These are phyloP conservation scores for Benitochromis conjunctus DNA, from an alignment of 2,113 vertebrate species.

Conservation along the genomic window DNA sequence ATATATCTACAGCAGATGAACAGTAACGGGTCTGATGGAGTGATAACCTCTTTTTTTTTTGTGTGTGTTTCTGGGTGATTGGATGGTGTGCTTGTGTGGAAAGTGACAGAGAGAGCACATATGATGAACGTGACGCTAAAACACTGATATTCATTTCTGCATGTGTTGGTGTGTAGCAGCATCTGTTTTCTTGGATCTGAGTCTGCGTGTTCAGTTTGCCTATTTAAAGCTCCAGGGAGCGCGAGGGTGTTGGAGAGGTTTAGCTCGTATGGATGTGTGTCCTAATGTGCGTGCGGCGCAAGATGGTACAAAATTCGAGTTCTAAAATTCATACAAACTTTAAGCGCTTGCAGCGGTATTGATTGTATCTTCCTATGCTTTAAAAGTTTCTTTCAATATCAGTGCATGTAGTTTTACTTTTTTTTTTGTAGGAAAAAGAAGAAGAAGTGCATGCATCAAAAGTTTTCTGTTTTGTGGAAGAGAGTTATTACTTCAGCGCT, in stretches of 20 bases:
- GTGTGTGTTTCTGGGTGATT: background rate
- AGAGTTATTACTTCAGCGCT: background rate
- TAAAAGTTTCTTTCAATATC: background rate
- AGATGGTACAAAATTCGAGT: background rate
- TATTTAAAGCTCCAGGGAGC: constrained; percentile 6
- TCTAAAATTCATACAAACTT: background rate
- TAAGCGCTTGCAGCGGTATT: background rate
- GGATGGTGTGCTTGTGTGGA: background rate
- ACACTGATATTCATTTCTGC: background rate
- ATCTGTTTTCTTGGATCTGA: constrained; percentile 27
- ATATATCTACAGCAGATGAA: background rate
- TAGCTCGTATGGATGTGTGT: background rate
- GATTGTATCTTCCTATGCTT: background rate
- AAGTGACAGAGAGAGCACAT: background rate
- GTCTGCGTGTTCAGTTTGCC: constrained; percentile 26
- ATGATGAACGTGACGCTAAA: constrained; percentile 1
- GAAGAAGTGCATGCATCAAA: background rate
- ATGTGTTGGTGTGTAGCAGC: constrained; percentile 28
- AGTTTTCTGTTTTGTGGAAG: background rate
- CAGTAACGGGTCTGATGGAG: background rate
- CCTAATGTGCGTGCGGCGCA: background rate
- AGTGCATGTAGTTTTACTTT: background rate
- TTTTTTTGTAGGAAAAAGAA: background rate
- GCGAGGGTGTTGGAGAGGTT: background rate
- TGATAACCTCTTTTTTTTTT: background rate